These are phyloP conservation scores for Vireo altiloquus DNA, from an alignment of 2,113 vertebrate species.

Conservation along the genomic window DNA sequence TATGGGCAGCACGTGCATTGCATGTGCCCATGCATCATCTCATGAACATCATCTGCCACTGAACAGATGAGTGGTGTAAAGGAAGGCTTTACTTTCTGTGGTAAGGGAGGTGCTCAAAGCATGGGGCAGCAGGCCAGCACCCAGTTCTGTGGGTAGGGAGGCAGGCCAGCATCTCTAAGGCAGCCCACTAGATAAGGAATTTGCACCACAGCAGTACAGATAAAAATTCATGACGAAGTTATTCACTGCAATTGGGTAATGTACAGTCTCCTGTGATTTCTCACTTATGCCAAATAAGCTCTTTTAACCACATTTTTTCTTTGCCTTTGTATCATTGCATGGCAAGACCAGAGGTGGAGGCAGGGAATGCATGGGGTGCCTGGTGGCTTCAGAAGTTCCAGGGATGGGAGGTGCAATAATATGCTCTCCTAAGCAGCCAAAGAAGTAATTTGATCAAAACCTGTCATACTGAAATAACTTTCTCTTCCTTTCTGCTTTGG, in stretches of 20 bases:
- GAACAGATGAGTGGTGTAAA: background rate
- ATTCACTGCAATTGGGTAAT: background rate
- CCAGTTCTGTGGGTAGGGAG: background rate
- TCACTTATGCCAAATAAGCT: background rate
- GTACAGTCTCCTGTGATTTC: background rate
- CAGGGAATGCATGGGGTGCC: background rate
- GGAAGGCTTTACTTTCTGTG: background rate
- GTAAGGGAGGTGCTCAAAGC: background rate
- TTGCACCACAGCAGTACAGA: background rate
- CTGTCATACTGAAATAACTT: background rate
- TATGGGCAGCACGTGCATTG: background rate
- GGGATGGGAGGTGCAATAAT: background rate
- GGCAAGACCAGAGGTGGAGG: background rate
- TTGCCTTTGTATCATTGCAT: background rate
- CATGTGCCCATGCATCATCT: fast-evolving
- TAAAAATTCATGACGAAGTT: background rate
- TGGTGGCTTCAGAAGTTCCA: background rate
- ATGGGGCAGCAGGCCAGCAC: background rate
- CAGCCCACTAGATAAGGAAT: background rate
- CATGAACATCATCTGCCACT: background rate
- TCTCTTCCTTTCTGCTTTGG: background rate
- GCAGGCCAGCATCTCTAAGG: background rate
- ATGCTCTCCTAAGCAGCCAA: background rate
- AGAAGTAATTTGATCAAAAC: background rate
- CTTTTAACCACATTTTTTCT: background rate